These are phyloP conservation scores for Sinella curviseta DNA, from an alignment of 1,140 invertebrate species.

Conservation along the genomic window DNA sequence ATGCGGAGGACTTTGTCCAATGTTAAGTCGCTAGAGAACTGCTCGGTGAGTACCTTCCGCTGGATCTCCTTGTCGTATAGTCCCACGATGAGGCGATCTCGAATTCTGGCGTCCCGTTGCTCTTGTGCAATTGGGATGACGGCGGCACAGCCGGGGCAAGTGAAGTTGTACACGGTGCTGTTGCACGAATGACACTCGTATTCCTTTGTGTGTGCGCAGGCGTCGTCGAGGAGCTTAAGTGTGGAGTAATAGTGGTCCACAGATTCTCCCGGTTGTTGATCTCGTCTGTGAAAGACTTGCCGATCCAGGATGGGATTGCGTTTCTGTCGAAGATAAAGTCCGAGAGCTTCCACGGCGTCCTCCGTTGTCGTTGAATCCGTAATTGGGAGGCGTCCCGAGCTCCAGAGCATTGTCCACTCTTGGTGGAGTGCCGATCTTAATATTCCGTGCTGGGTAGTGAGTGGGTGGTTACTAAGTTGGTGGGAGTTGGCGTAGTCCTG, in stretches of 20 bases:
- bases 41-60: background rate
- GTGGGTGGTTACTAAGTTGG: background rate
- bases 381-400: too few species aligned
- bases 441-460: background rate
- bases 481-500: background rate
- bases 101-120: background rate
- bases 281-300: background rate
- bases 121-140: background rate
- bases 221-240: background rate
- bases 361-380: background rate
- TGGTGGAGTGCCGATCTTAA: background rate
- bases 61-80: background rate
- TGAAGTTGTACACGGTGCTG: background rate
- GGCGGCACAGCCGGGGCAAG: background rate
- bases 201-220: background rate
- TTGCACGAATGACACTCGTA: background rate
- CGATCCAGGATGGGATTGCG: background rate
- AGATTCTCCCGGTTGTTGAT: background rate
- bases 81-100: background rate
- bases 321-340: background rate
- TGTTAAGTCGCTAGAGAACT: background rate
- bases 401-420: background rate
- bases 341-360: background rate
- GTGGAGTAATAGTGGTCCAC: conserved; percentile 4
- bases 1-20: background rate